Conservation (phyloP, 2,797 vertebrate genomes). For the Scleropages formosus region DNA sequence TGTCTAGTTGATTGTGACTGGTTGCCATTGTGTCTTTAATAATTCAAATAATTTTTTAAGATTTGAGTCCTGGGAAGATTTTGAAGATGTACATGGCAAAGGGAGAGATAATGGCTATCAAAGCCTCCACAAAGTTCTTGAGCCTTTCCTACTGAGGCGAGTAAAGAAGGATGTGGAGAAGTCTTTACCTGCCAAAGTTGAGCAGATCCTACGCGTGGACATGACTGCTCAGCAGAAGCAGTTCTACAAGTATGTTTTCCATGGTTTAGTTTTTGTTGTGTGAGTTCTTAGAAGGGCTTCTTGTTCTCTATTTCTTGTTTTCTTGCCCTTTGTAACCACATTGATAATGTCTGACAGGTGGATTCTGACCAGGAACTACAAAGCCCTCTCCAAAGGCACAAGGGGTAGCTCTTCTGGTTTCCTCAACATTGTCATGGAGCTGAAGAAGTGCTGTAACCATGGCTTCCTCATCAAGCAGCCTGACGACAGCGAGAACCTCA, state of each 20-base stretch:
- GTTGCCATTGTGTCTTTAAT: background rate
- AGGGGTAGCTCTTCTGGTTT: slow-evolving; percentile 94
- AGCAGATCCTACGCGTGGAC: slow-evolving; percentile 96
- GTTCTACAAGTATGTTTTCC: slow-evolving; percentile 85
- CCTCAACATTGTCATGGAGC: slow-evolving; percentile 98
- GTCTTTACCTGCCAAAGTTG: slow-evolving; percentile 96
- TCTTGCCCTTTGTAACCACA: background rate
- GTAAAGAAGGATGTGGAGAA: slow-evolving; percentile 99
- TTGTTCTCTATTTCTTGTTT: background rate
- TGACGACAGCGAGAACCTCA: slow-evolving; percentile 79
- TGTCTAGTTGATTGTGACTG: background rate
- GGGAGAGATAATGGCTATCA: slow-evolving; percentile 96
- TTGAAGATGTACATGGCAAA: slow-evolving; percentile 93
- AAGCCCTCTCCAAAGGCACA: slow-evolving; percentile 88
- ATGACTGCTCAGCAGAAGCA: slow-evolving; percentile 97
- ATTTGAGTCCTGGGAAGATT: slow-evolving; percentile 96
- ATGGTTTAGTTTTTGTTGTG: background rate
- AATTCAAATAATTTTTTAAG: slow-evolving; percentile 53
- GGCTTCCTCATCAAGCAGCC: slow-evolving; percentile 88
- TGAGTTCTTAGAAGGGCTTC: background rate
- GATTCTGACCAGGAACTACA: slow-evolving; percentile 99
- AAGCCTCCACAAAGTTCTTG: slow-evolving; percentile 95
- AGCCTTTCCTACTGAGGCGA: slow-evolving; percentile 91
- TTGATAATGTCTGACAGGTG: slow-evolving; percentile 68
- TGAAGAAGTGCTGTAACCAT: slow-evolving; percentile 98